Evolutionary conservation across 2,113 vertebrate genomes (phyloP), one percentile per base, ranked within the genome.

Genomic region (Camelus dromedarius): DNA sequence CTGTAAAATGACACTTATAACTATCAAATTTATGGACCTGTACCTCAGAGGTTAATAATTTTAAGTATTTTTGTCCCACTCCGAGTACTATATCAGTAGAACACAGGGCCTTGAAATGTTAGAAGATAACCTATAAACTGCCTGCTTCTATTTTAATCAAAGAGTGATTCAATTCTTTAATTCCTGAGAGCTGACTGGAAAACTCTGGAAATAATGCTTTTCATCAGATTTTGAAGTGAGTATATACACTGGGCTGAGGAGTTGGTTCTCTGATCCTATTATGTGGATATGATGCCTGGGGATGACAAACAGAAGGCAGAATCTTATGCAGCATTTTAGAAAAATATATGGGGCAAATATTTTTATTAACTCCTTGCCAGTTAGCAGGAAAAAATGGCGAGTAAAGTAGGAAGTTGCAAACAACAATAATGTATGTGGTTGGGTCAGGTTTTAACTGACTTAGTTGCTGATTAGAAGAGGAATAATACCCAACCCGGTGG

Each of bases 321-420:
- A 6, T 64, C 69, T 82, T 58, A 85, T 67, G 38, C 89, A 73
- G 16, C 54, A n/a, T 52, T 76, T 85, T 84, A 62, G 38, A 93
- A 50, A 14, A 95, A 92, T 32, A 30, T 54, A 8, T 52, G 13
- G 24, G 54, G 50, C 64, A 95, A 84, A 85, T 67, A 81, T 42
- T 96, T 89, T 85, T 79, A 94, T 75, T 50, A 92, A 69, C 28
- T 73, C 14, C 28, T 73, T 86, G 56, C 50, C 35, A 96, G 42
- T 92, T 79, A 95, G 26, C 50, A 76, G 22, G 46, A 96, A 91
- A 87, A 86, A 12, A 92, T 46, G 10, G 13, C 56, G 38, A 92
- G 35, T 80, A 83, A 77, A 76, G 56, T 5, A 83, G 22, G 66
- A 94, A 96, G 50, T 32, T 94, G 30, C 8, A 95, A 72, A 73